phyloP scores from a whole-genome alignment of 2,797 vertebrate species.

The Furcifer pardalis region DNA sequence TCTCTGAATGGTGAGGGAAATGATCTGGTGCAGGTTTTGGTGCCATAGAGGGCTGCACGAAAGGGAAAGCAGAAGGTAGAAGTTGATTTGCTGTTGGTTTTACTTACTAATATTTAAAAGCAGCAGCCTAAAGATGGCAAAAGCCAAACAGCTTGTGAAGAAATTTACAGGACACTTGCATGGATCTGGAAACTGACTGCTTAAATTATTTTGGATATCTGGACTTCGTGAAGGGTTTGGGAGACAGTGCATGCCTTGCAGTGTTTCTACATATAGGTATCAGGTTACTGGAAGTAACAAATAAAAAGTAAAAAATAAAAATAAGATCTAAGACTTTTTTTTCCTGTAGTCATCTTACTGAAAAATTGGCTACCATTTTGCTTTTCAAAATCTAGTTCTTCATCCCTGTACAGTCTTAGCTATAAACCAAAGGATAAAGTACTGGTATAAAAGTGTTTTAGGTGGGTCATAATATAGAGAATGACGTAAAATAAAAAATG shows the following conservation, averaged over 20 bases:
- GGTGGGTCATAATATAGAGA: neutral
- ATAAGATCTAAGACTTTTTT: too few relatives aligned
- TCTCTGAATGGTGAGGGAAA: too few relatives aligned
- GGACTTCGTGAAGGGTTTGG: neutral
- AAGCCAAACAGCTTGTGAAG: neutral
- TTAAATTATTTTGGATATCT: neutral
- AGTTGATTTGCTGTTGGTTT: too few relatives aligned
- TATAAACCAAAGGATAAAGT: neutral
- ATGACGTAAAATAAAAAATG: conserved; percentile 39
- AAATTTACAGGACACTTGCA: neutral
- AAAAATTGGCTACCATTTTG: neutral
- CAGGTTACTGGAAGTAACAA: too few relatives aligned
- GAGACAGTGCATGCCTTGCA: neutral
- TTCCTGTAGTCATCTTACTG: neutral
- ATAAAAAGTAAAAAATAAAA: too few relatives aligned
- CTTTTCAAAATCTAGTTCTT: neutral
- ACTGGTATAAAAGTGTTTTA: neutral
- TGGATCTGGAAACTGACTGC: neutral
- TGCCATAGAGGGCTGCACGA: too few relatives aligned
- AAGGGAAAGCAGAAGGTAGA: too few relatives aligned
- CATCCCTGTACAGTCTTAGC: neutral
- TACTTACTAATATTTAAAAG: neutral
- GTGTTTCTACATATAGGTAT: neutral
- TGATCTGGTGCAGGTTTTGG: too few relatives aligned
- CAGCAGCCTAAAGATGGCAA: neutral